phyloP scores from a whole-genome alignment of 2,888 invertebrate species.

The Ormyrus rosae region DNA sequence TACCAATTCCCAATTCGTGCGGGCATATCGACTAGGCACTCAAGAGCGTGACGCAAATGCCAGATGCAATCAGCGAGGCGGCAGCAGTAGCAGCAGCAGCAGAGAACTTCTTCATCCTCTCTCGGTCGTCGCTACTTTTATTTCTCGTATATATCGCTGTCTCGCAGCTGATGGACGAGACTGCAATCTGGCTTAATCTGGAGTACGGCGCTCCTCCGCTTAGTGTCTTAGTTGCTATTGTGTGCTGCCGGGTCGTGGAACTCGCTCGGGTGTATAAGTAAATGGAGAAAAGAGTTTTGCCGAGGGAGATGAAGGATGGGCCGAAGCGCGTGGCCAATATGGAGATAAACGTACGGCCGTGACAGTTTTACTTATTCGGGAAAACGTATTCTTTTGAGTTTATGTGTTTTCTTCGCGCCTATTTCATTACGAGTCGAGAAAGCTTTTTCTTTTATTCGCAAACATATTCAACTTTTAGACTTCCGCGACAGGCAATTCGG shows the following conservation, averaged over 20 bases:
- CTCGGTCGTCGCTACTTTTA: constrained; percentile 26
- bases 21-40: constrained; percentile 75
- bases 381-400: constrained; percentile 57
- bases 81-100: background rate
- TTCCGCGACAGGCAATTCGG: no score
- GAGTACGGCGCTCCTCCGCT: constrained; percentile 1
- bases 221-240: constrained; percentile 6
- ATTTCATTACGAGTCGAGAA: constrained; percentile 39
- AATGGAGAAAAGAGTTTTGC: constrained; percentile 27
- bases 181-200: constrained; percentile 55
- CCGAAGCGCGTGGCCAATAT: constrained; percentile 45
- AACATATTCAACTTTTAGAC: no score
- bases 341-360: constrained; percentile 52
- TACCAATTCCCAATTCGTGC: constrained; percentile 73
- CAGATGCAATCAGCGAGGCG: constrained; percentile 73
- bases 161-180: constrained; percentile 40
- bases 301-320: constrained; percentile 46
- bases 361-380: constrained; percentile 56
- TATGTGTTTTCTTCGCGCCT: constrained; percentile 49
- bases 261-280: background rate
- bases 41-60: constrained; percentile 75
- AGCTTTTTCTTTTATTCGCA: background rate
- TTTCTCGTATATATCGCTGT: background rate
- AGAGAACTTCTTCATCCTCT: constrained; percentile 24
- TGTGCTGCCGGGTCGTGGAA: no score